phyloP scores from a whole-genome alignment of 2,888 invertebrate species.

The Agrochola circellaris region DNA sequence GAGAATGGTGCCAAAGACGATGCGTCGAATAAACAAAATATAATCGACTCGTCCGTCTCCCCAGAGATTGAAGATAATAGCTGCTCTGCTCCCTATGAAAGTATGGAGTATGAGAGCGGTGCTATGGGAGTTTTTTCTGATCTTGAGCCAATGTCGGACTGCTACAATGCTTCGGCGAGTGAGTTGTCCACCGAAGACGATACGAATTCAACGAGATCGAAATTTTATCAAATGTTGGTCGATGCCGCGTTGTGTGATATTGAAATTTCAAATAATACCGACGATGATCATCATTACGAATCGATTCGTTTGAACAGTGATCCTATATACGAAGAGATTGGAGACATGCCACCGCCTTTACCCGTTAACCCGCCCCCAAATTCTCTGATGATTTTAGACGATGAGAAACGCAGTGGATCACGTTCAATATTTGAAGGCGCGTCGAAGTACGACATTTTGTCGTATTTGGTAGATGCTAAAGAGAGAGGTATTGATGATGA shows the following conservation, averaged over 20 bases:
- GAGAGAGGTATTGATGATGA: slow-evolving; percentile 93
- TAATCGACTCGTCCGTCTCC: slow-evolving; percentile 72
- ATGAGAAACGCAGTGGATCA: slow-evolving; percentile 93
- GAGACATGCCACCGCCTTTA: slow-evolving; percentile 94
- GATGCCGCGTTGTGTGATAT: slow-evolving; percentile 93
- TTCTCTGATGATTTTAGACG: slow-evolving; percentile 92
- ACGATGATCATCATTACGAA: slow-evolving; percentile 94
- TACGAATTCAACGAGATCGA: slow-evolving; percentile 91
- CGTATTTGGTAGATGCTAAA: slow-evolving; percentile 96
- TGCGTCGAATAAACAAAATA: slow-evolving; percentile 72
- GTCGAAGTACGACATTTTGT: slow-evolving; percentile 97
- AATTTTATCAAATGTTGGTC: slow-evolving; percentile 94
- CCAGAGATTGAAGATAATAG: slow-evolving; percentile 88
- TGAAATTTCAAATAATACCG: slow-evolving; percentile 91
- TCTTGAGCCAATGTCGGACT: slow-evolving; percentile 92
- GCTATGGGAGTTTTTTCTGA: slow-evolving; percentile 89
- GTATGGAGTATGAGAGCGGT: slow-evolving; percentile 93
- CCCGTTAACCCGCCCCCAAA: slow-evolving; percentile 95
- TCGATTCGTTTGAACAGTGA: slow-evolving; percentile 92
- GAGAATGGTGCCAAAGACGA: slow-evolving; percentile 71
- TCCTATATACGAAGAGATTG: slow-evolving; percentile 95
- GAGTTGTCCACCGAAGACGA: slow-evolving; percentile 92
- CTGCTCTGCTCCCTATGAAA: slow-evolving; percentile 94
- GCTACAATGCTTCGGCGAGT: slow-evolving; percentile 93
- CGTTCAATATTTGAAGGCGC: slow-evolving; percentile 95